Evolutionary conservation across 2,113 vertebrate genomes (phyloP).

Genomic region (Caranx melampygus): DNA sequence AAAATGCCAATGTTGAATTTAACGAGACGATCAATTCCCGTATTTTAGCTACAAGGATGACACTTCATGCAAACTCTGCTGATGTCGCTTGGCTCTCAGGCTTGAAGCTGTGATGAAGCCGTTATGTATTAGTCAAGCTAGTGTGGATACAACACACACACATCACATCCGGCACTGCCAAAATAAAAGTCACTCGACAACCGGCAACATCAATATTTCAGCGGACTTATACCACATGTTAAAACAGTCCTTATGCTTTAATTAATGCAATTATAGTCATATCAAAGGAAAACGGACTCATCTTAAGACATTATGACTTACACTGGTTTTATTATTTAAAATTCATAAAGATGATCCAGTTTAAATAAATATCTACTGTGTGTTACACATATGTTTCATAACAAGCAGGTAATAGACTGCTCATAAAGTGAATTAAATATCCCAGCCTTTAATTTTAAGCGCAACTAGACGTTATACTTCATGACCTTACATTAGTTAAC

Average conservation of each 20-base stretch:
- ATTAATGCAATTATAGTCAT: not conserved
- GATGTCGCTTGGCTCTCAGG: conserved; percentile 67
- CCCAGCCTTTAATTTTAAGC: not conserved
- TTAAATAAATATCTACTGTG: not conserved
- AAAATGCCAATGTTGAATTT: conserved; percentile 23
- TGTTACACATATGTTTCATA: not conserved
- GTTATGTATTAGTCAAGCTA: conserved; percentile 9
- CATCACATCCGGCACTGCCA: conserved; percentile 40
- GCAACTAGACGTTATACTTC: not conserved
- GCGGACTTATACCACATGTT: not conserved
- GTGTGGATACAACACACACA: fast-evolving
- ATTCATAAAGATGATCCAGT: not conserved
- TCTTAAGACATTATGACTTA: not conserved
- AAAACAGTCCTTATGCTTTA: too few species aligned
- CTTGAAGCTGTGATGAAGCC: conserved; percentile 53
- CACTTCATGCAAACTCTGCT: conserved; percentile 72
- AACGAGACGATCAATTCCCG: conserved; percentile 20
- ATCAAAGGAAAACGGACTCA: not conserved
- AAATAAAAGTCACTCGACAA: conserved; percentile 45
- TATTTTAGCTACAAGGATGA: conserved; percentile 46
- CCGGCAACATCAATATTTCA: not conserved
- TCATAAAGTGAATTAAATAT: not conserved
- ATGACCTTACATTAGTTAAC: not conserved
- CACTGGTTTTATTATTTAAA: not conserved
- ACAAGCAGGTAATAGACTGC: not conserved